Base-by-base conservation (phyloP, 2,797 vertebrate genomes). In the Echiichthys vipera region DNA sequence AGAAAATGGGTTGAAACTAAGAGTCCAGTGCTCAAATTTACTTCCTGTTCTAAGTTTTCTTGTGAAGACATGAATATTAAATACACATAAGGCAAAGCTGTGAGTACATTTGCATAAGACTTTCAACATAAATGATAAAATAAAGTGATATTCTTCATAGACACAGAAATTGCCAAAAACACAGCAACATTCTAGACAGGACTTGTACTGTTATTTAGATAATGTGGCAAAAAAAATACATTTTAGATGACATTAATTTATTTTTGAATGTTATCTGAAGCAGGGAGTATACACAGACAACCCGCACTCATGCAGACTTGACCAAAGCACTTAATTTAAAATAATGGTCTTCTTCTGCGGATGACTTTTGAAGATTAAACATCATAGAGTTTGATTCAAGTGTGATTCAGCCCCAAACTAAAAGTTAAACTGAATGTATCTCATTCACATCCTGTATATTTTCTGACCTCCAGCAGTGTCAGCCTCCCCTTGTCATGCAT, bases 381-480 rank as follows among this genome's bases (percentile, higher is more conserved):
- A 63, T 82, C 75, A 59, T 55, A 71, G 79, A 78, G 53, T 74
- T 65, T 54, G 84, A 89, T 84, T 85, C 78, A 74, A 86, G 79
- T 87, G 81, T 89, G 88, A 78, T 83, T 90, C 84, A 53, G 73
- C 84, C 77, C 71, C 43, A 64, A 78, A 84, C 66, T 78, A 56
- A 84, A 78, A 84, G 74, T 77, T 86, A 89, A 91, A 80, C 62
- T 72, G 50, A 90, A 88, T 86, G 88, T 79, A 91, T 88, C 76
- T 88, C 74, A 83, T 86, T 90, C 84, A 84, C 83, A 87, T 89
- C 84, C 86, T 86, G 87, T 84, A 69, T 87, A 86, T 87, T 86
- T 82, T 91, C 66, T 93, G 89, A 91, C 89, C 91, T 87, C 84
- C 71, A 78, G 81, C 78, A 80, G 81, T 83, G 78, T 86, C 85